Evolutionary conservation across 2,113 vertebrate species (phyloP).

Genomic region (Actenoides hombroni): DNA sequence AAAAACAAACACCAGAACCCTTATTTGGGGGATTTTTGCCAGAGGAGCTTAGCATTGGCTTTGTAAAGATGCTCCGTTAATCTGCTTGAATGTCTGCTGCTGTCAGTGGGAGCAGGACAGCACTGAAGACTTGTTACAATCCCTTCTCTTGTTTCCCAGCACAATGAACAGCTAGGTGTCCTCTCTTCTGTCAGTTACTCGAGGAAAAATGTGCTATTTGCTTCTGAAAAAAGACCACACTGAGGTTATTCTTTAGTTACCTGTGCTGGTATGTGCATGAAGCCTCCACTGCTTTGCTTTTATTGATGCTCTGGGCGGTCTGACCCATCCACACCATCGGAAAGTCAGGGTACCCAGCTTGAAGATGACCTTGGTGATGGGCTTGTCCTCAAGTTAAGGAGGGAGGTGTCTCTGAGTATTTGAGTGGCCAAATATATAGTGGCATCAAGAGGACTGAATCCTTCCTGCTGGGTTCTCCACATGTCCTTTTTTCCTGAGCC

Average conservation of each 20-base stretch:
- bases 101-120: neutral
- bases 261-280: accelerated
- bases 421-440: neutral
- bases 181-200: neutral
- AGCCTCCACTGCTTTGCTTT: neutral
- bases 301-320: neutral
- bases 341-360: neutral
- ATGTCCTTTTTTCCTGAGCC: neutral
- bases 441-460: neutral
- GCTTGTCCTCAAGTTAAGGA: neutral
- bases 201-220: neutral
- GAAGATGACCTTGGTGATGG: neutral
- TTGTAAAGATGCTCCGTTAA: neutral
- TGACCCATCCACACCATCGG: neutral
- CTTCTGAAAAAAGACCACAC: neutral
- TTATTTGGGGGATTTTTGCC: neutral
- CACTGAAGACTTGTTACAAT: neutral
- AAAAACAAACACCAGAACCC: neutral
- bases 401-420: neutral
- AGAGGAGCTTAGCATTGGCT: neutral
- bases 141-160: neutral
- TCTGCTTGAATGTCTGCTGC: neutral
- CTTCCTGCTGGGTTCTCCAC: neutral
- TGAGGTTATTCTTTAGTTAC: neutral
- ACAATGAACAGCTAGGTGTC: neutral